Base-by-base conservation (phyloP, 2,888 invertebrate genomes). In the Chrysomela aeneicollis region DNA sequence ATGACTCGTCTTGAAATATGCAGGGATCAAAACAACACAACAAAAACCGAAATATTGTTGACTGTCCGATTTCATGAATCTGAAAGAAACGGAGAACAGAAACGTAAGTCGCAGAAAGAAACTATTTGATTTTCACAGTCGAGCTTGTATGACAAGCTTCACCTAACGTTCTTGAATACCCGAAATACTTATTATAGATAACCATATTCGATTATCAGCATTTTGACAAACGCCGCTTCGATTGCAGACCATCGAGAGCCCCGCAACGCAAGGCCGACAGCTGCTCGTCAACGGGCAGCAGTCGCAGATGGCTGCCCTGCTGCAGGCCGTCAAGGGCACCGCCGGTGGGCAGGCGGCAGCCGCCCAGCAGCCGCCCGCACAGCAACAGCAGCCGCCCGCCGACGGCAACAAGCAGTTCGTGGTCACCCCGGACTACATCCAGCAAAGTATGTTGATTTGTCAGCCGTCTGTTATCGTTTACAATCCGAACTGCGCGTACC, bases 351-450 rank as follows among this genome's bases (percentile, higher is more conserved):
- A 75, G 51, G 32, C 65, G 9, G 30, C 61, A 37, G 10, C 52
- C 9, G 46, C 59, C 32, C 53, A 59, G n/a, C 61, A 57, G 18
- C 63, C 62, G 42, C 57, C 66, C 59, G 61, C 42, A 17, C 74
- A 66, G 65, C 69, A 35, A 32, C 71, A 62, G 58, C 70, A 68
- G n/a, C n/a, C n/a, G n/a, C n/a, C n/a, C 35, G 81, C 18, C 79
- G 83, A 72, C 19, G 72, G 78, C 51, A 81, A 82, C 66, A 86
- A 87, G 76, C 88, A 93, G 84, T 95, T 95, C 84, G 91, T 94
- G 73, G 87, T 96, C 67, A 95, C 95, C 12, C 93, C 94, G 60
- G 94, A 95, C 83, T 95, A 95, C 79, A 94, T 96, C 74, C 95
- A 95, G 81, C 95, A 96, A 88, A 95, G 95, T 94, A 87, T 89